These are phyloP conservation scores for Nebria brevicollis DNA, from an alignment of 2,888 invertebrate species.

Conservation along the genomic window DNA sequence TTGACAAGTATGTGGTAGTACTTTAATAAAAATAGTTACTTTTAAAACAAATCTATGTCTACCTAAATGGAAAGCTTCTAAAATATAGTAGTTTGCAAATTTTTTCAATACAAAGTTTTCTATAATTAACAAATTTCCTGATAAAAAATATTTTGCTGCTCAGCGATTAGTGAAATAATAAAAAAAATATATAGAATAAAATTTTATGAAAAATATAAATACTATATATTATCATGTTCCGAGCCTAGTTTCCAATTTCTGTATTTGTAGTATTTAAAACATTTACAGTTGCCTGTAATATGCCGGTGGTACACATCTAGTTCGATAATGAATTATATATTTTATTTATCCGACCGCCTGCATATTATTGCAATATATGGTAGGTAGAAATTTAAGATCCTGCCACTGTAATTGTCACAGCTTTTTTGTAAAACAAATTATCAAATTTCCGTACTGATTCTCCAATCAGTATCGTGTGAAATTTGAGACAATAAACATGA, in stretches of 20 bases:
- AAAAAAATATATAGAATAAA: conserved; percentile 31
- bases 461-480: conserved; percentile 37
- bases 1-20: neutral
- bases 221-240: conserved; percentile 37
- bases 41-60: conserved; percentile 31
- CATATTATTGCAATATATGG: conserved; percentile 24
- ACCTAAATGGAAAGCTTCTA: conserved; percentile 34
- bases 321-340: conserved; percentile 23
- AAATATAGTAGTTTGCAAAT: conserved; percentile 39
- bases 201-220: conserved; percentile 24
- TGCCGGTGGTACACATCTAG: conserved; percentile 18
- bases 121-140: conserved; percentile 39
- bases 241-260: conserved; percentile 45
- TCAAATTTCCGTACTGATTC: conserved; percentile 44
- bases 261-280: conserved; percentile 34
- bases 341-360: conserved; percentile 24
- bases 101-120: conserved; percentile 39
- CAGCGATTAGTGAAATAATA: conserved; percentile 37
- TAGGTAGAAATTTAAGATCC: conserved; percentile 41
- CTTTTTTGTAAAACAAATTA: conserved; percentile 43
- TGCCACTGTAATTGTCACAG: conserved; percentile 46
- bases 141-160: conserved; percentile 45
- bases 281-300: conserved; percentile 25
- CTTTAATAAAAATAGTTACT: conserved; percentile 40
- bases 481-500: conserved; percentile 47